phyloP scores from a whole-genome alignment of 1,140 invertebrate genomes.

The Caenorhabditis brenneri region DNA sequence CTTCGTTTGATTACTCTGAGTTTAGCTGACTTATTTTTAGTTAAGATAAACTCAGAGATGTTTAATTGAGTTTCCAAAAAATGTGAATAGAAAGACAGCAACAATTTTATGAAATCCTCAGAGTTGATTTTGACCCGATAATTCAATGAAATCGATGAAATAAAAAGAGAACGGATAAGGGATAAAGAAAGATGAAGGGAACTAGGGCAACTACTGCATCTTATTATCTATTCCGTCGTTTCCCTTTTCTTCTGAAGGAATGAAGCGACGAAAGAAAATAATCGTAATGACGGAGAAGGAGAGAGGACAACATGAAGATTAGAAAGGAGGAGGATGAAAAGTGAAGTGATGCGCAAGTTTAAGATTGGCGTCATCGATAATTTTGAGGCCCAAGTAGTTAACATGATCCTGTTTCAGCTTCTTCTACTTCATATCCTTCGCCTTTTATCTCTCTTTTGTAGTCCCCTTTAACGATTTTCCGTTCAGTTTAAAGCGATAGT shows the following conservation, averaged over 20 bases:
- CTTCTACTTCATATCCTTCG: not conserved
- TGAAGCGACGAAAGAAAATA: not conserved
- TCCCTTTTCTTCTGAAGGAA: not conserved
- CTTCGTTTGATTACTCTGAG: no score
- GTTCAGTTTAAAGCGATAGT: conserved; percentile 20
- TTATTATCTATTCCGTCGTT: not conserved
- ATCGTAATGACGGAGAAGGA: not conserved
- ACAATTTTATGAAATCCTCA: not conserved
- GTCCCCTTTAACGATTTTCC: not conserved
- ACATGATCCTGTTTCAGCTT: conserved; percentile 20
- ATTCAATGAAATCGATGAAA: not conserved
- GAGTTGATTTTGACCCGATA: not conserved
- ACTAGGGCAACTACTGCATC: conserved; percentile 38
- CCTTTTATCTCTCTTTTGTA: not conserved
- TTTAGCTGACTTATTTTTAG: no score
- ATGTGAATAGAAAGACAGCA: not conserved
- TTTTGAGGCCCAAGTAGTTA: not conserved
- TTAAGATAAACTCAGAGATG: no score
- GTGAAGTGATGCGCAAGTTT: conserved; percentile 17
- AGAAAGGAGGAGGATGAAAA: not conserved
- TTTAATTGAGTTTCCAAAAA: not conserved
- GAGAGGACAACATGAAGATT: not conserved
- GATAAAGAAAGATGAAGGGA: not conserved
- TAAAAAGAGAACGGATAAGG: conserved; percentile 13
- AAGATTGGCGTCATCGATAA: conserved; percentile 30